Evolutionary conservation across 2,797 vertebrate genomes (phyloP).

Genomic region (Pipistrellus pygmaeus): DNA sequence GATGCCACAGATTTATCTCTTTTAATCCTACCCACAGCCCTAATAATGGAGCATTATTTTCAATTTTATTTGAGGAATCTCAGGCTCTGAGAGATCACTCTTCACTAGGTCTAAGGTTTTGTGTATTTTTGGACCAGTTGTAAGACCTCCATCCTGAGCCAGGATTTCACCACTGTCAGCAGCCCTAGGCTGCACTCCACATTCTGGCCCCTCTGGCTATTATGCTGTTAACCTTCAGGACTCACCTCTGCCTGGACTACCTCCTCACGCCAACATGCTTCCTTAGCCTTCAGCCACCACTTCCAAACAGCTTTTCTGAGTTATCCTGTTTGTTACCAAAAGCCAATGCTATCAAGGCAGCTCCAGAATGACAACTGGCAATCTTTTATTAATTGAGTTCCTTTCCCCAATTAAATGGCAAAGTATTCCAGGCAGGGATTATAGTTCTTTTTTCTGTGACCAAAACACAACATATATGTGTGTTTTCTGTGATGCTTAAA

Average conservation of each 20-base stretch:
- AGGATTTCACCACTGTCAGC: too few relatives aligned
- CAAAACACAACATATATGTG: conserved; percentile 35
- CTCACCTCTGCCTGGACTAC: not conserved
- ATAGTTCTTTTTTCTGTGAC: conserved; percentile 47
- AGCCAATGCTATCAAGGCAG: not conserved
- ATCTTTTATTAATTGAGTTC: conserved; percentile 12
- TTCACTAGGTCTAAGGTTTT: not conserved
- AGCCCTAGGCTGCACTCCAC: not conserved
- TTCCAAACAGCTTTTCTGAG: conserved; percentile 36
- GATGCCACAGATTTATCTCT: not conserved
- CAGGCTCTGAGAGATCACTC: not conserved
- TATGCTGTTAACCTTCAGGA: not conserved
- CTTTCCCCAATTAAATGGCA: conserved; percentile 47
- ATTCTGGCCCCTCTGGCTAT: not conserved
- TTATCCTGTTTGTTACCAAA: not conserved
- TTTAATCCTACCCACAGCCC: not conserved
- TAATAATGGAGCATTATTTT: not conserved
- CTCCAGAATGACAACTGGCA: not conserved
- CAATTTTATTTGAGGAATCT: not conserved
- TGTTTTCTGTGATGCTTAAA: conserved; percentile 64
- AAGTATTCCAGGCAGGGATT: not conserved
- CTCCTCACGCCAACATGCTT: not conserved
- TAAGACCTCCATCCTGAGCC: not conserved
- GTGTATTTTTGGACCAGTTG: not conserved
- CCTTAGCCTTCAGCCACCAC: not conserved